phyloP scores from a whole-genome alignment of 2,888 invertebrate species.

The Fragum sueziense region DNA sequence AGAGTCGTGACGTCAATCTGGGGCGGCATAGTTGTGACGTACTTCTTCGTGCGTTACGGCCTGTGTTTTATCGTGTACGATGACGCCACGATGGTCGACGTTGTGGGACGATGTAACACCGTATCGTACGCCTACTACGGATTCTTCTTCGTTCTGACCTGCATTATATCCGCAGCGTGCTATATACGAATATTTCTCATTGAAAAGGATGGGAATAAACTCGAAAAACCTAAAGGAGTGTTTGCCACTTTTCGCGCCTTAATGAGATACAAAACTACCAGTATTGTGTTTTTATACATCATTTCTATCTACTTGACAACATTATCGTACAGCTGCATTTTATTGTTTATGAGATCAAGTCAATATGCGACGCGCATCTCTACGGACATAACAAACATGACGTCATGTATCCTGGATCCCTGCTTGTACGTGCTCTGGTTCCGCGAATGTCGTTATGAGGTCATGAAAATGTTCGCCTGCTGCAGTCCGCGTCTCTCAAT shows the following conservation, averaged over 20 bases:
- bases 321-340: constrained; percentile 10
- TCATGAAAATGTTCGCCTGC: constrained; percentile 12
- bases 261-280: constrained; percentile 28
- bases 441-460: constrained; percentile 6
- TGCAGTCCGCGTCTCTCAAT: not conserved
- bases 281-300: constrained; percentile 39
- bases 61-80: constrained; percentile 8
- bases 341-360: constrained; percentile 10
- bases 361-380: not conserved
- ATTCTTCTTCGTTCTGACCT: not conserved
- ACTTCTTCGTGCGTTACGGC: constrained; percentile 29
- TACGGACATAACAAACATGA: not conserved
- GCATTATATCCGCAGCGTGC: constrained; percentile 6
- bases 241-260: not conserved
- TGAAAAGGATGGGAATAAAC: not conserved
- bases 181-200: constrained; percentile 34
- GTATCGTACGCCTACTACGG: constrained; percentile 22
- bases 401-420: constrained; percentile 2
- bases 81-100: constrained; percentile 17
- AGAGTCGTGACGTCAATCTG: constrained; percentile 10
- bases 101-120: constrained; percentile 32
- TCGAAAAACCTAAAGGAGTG: not conserved
- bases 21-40: not conserved
- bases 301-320: constrained; percentile 21
- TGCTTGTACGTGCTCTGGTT: constrained; percentile 12